These are phyloP conservation scores for Tamias sibiricus DNA, from an alignment of 2,113 vertebrate species.

Conservation along the genomic window DNA sequence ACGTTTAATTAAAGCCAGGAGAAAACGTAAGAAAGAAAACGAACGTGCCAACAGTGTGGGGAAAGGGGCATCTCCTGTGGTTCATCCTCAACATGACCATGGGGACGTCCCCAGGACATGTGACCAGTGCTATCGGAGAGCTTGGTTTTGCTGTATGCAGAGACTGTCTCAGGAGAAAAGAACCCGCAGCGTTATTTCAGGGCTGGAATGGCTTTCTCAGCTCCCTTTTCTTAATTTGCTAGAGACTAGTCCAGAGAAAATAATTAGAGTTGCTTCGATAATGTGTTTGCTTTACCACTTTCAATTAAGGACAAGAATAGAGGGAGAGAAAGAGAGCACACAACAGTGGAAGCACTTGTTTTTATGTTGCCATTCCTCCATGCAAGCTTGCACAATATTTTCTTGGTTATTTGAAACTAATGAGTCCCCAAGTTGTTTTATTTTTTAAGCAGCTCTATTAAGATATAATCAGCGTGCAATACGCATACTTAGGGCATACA, in stretches of 20 bases:
- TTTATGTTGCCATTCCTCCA: not conserved
- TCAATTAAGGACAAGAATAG: slow-evolving; percentile 70
- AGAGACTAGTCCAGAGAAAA: slow-evolving; percentile 69
- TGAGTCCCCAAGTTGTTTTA: not conserved
- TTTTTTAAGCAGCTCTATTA: slow-evolving; percentile 7
- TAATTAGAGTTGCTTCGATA: slow-evolving; percentile 70
- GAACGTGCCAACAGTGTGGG: rapidly evolving
- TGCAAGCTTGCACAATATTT: not conserved
- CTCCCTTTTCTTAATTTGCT: slow-evolving; percentile 76
- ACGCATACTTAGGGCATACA: not conserved
- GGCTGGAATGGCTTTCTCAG: slow-evolving; percentile 61
- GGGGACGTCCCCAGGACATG: not conserved
- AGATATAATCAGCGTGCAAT: not conserved
- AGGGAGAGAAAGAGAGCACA: not conserved
- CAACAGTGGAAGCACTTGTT: not conserved
- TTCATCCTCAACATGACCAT: not conserved
- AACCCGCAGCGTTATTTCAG: slow-evolving; percentile 27
- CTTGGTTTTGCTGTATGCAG: not conserved
- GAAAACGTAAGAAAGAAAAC: slow-evolving; percentile 49
- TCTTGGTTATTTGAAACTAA: slow-evolving; percentile 48
- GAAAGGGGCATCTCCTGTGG: not conserved
- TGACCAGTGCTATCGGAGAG: not conserved
- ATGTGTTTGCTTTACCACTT: slow-evolving; percentile 73
- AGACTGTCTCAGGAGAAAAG: not conserved
- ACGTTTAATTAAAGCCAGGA: slow-evolving; percentile 70